Evolutionary conservation across 2,888 invertebrate species (phyloP).

Genomic region (Sphinx pinastri): DNA sequence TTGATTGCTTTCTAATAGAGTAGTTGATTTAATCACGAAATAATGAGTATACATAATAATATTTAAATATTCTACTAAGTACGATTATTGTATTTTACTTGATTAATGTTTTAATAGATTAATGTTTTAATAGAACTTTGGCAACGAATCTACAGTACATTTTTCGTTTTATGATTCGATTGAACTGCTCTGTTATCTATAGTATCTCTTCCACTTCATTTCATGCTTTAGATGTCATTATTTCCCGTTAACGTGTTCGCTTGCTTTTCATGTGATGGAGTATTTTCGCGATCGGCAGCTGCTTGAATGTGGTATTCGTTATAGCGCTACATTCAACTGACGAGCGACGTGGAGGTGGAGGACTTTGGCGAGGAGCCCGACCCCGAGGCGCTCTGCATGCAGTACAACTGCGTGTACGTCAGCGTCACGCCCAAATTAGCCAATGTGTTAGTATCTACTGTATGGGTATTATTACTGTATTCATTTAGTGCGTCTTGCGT

Average conservation of each 20-base stretch:
- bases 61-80: no score
- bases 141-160: no score
- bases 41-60: not conserved
- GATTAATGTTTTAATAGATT: no score
- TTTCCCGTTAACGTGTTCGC: conserved; percentile 3
- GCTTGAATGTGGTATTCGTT: conserved; percentile 29
- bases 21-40: not conserved
- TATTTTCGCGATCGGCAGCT: not conserved
- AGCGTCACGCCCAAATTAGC: conserved; percentile 73
- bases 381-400: conserved; percentile 65
- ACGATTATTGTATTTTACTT: no score
- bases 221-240: conserved; percentile 11
- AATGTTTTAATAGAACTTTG: no score
- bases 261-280: conserved; percentile 9
- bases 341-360: conserved; percentile 66
- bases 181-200: not conserved
- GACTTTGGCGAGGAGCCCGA: conserved; percentile 67
- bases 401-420: conserved; percentile 75
- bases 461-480: not conserved
- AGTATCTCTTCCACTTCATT: conserved; percentile 33
- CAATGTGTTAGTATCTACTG: conserved; percentile 61
- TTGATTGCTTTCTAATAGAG: not conserved
- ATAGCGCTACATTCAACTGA: conserved; percentile 66
- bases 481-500: no score
- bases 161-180: not conserved